Evolutionary conservation across 2,797 vertebrate species (phyloP).

Genomic region (Hyperoplus lanceolatus): DNA sequence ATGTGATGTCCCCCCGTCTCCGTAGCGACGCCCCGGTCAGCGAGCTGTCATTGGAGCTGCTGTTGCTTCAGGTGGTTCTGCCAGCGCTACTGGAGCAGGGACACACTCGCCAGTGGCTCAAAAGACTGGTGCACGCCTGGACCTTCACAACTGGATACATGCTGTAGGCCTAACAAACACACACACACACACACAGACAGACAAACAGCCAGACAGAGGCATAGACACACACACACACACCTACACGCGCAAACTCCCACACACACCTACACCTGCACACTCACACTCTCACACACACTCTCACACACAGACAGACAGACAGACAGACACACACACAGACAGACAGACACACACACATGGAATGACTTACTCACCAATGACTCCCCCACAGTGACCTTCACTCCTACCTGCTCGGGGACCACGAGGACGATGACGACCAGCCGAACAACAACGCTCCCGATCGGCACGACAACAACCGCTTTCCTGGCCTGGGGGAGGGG

Average conservation of each 20-base stretch:
- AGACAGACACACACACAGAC: conserved; percentile 3
- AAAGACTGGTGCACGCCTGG: conserved; percentile 95
- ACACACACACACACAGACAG: conserved; percentile 2
- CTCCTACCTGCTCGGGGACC: conserved; percentile 96
- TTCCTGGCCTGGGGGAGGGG: conserved; percentile 92
- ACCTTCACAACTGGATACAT: conserved; percentile 94
- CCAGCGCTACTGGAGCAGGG: conserved; percentile 95
- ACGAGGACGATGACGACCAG: conserved; percentile 93
- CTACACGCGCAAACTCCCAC: no score
- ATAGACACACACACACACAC: no score
- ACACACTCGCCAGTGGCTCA: conserved; percentile 95
- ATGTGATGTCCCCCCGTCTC: conserved; percentile 68
- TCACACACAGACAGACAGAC: conserved; percentile 10
- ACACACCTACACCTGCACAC: no score
- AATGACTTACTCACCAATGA: neutral
- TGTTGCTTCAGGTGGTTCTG: conserved; percentile 94
- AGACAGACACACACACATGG: conserved; percentile 4
- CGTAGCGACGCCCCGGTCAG: conserved; percentile 92
- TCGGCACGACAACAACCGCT: conserved; percentile 92
- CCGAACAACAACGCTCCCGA: conserved; percentile 89
- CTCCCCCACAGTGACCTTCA: conserved; percentile 90
- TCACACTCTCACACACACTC: conserved; percentile 44
- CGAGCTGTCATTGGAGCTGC: conserved; percentile 88
- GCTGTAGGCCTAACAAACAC: conserved; percentile 85
- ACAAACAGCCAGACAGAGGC: no score